Conservation (phyloP, 2,113 vertebrate genomes). For the Epinephelus moara region DNA sequence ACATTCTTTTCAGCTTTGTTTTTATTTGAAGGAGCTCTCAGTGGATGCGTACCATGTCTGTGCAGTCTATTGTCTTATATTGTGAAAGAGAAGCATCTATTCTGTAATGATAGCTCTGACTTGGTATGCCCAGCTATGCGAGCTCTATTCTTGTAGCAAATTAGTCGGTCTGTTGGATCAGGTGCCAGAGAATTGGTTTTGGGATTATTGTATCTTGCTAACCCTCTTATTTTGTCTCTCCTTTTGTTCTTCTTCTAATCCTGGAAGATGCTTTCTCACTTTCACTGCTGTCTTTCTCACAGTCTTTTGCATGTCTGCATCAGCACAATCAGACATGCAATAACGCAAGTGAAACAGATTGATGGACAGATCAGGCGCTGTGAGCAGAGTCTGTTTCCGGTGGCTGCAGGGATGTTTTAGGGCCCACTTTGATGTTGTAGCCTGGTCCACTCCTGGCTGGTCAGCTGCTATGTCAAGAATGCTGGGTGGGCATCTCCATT, state of each 20-base stretch:
- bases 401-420: slow-evolving; percentile 25
- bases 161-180: slow-evolving; percentile 50
- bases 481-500: slow-evolving; percentile 38
- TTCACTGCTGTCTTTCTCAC: slow-evolving; percentile 37
- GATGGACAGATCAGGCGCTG: neutral
- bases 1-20: slow-evolving; percentile 25
- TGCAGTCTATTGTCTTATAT: slow-evolving; percentile 34
- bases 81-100: slow-evolving; percentile 33
- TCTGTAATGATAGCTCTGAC: slow-evolving; percentile 64
- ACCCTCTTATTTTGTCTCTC: slow-evolving; percentile 49
- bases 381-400: slow-evolving; percentile 24
- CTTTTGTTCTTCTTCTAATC: slow-evolving; percentile 15
- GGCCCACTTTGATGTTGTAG: slow-evolving; percentile 17
- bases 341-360: neutral
- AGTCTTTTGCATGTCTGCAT: slow-evolving; percentile 26
- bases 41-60: slow-evolving; percentile 33
- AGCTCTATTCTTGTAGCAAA: slow-evolving; percentile 45
- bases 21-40: slow-evolving; percentile 28
- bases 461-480: slow-evolving; percentile 61
- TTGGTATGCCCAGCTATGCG: slow-evolving; percentile 26
- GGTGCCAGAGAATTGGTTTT: slow-evolving; percentile 44
- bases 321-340: neutral
- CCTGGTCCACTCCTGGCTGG: slow-evolving; percentile 25
- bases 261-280: slow-evolving; percentile 19
- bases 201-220: slow-evolving; percentile 33